Conservation (phyloP, 2,797 vertebrate species). For the Chelon auratus region DNA sequence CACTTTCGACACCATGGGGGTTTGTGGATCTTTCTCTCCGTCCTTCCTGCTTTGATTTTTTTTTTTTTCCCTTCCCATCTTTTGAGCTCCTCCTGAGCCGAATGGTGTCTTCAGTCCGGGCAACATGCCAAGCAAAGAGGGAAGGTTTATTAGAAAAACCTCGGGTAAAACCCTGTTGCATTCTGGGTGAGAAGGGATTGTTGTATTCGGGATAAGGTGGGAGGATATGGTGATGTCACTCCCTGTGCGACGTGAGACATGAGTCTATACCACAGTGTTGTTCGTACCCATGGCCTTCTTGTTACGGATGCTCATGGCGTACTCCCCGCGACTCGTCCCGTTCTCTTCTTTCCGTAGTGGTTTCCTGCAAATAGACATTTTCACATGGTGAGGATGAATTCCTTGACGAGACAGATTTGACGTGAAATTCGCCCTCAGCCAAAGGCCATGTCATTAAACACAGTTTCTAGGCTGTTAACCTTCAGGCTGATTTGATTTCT, state of each 20-base stretch:
- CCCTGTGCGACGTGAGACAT: constrained; percentile 56
- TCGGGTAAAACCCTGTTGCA: constrained; percentile 59
- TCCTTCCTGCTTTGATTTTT: constrained; percentile 61
- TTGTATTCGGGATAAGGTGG: constrained; percentile 49
- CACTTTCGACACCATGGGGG: constrained; percentile 69
- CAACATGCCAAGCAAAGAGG: constrained; percentile 77
- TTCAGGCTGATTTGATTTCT: constrained; percentile 76
- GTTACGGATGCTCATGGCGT: constrained; percentile 95
- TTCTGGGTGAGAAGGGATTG: constrained; percentile 62
- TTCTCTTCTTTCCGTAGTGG: constrained; percentile 96
- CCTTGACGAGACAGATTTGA: constrained; percentile 29
- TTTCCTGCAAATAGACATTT: constrained; percentile 88
- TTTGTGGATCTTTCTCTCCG: constrained; percentile 60
- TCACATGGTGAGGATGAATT: constrained; percentile 51
- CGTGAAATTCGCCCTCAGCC: constrained; percentile 21
- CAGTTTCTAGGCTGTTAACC: constrained; percentile 67
- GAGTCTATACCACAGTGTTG: constrained; percentile 89
- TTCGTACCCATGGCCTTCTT: constrained; percentile 89
- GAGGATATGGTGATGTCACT: constrained; percentile 52
- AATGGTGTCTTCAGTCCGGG: constrained; percentile 68
- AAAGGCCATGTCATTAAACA: constrained; percentile 68
- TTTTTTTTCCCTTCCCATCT: constrained; percentile 46
- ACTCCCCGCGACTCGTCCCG: constrained; percentile 91
- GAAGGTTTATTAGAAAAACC: constrained; percentile 63
- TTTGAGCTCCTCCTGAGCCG: constrained; percentile 63